Evolutionary conservation across 2,797 vertebrate genomes (phyloP), one percentile per base, ranked within the genome.

Genomic region (Notamacropus eugenii): DNA sequence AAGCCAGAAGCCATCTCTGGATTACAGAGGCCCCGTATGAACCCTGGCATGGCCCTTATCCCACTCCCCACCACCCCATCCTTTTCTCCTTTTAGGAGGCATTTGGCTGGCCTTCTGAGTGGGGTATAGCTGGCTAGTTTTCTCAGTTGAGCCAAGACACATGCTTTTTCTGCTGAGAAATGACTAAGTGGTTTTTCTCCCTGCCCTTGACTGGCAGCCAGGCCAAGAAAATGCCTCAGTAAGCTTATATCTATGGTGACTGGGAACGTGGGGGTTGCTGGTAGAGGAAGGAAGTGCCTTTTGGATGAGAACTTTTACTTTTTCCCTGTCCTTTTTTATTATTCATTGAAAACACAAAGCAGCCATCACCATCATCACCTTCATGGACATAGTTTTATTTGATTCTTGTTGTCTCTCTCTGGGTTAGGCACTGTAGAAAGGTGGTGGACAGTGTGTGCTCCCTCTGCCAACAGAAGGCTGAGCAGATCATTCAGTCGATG

Each of bases 11-110:
- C 54, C 94, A 31, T 93, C 93, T 91, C 90, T 92, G 52, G n/a
- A 58, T 67, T 2, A 27, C 22, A 50, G 5, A 19, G 57, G 50
- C 40, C 12, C 54, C 74, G 59, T 93, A 67, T 91, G 97, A 96
- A 98, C 93, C 74, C 97, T 96, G 95, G 93, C 67, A 93, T 92
- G 94, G 34, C 56, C 96, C 74, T 90, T 94, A 96, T 96, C 97
- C 34, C 96, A 93, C 34, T 96, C 94, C 95, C 62, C 50, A 96
- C 46, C 92, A 4, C 40, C 40, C 8, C 34, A 87, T 27, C 40
- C 9, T 92, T 96, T 98, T 98, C 91, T 98, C 97, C 98, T 98
- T 98, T 98, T 98, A 98, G 98, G 92, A 98, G 96, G 93, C 74
- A 96, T 58, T 96, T 98, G 97, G 95, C 95, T 95, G 96, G 62